These are phyloP conservation scores for Telenomus remus DNA, from an alignment of 1,140 invertebrate genomes.

Conservation along the genomic window DNA sequence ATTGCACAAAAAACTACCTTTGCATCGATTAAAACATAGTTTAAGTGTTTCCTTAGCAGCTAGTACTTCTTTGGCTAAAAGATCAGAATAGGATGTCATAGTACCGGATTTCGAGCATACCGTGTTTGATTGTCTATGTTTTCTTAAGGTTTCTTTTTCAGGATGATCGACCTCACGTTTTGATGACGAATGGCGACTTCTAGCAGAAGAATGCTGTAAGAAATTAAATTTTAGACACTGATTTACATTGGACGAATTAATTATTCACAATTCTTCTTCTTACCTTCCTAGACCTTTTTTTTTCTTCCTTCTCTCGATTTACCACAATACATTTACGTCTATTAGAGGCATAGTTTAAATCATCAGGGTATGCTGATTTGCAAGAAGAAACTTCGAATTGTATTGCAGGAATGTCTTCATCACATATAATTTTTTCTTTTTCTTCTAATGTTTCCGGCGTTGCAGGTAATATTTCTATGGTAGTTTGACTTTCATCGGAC, in stretches of 20 bases:
- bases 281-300: too few species aligned
- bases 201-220: constrained; percentile 12
- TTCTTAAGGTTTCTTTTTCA: neutral
- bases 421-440: constrained; percentile 1
- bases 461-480: constrained; percentile 69
- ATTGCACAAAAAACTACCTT: constrained; percentile 29
- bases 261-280: too few species aligned
- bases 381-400: neutral
- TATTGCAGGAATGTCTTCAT: constrained; percentile 18
- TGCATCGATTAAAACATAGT: constrained; percentile 63
- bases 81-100: constrained; percentile 61
- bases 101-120: constrained; percentile 9
- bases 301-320: too few species aligned
- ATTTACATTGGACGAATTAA: neutral
- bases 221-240: constrained; percentile 3
- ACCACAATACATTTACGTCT: too few species aligned
- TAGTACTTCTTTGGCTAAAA: constrained; percentile 70
- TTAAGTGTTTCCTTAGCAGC: constrained; percentile 72
- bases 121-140: constrained; percentile 2
- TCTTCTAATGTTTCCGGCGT: constrained; percentile 55
- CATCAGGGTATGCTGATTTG: too few species aligned
- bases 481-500: constrained; percentile 71
- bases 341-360: too few species aligned
- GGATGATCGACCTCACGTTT: constrained; percentile 8
- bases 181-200: neutral